Conservation (phyloP, 2,113 vertebrate species). For the Salvelinus alpinus region DNA sequence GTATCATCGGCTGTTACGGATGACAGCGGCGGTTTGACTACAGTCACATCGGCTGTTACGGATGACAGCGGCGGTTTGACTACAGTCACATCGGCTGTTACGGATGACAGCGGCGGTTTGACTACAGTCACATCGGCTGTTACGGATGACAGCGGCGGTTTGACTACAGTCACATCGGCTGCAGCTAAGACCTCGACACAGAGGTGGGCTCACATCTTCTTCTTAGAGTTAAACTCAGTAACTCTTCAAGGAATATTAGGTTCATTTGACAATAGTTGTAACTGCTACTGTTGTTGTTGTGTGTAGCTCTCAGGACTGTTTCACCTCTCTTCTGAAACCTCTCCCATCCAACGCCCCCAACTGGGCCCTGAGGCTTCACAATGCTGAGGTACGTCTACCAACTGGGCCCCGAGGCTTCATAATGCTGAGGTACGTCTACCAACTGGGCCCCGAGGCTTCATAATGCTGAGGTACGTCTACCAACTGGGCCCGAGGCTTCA, state of each 20-base stretch:
- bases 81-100: conserved; percentile 18
- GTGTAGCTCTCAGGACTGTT: conserved; percentile 50
- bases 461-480: neutral
- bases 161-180: neutral
- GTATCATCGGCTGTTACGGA: neutral
- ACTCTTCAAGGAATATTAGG: no score
- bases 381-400: neutral
- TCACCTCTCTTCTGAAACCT: conserved; percentile 70
- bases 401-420: conserved; percentile 78
- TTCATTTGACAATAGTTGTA: no score
- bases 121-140: neutral
- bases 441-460: conserved; percentile 73
- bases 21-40: conserved; percentile 31
- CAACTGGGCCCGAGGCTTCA: neutral
- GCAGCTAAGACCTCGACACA: neutral
- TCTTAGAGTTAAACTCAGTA: neutral
- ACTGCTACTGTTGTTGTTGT: neutral
- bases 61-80: conserved; percentile 30
- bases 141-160: no score
- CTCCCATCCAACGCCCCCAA: conserved; percentile 74
- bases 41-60: conserved; percentile 32
- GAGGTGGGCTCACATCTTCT: neutral
- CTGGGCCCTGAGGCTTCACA: conserved; percentile 77
- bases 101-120: conserved; percentile 62
- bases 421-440: conserved; percentile 1